Conservation (phyloP, 2,113 vertebrate genomes). For the Corydoras maculifer region DNA sequence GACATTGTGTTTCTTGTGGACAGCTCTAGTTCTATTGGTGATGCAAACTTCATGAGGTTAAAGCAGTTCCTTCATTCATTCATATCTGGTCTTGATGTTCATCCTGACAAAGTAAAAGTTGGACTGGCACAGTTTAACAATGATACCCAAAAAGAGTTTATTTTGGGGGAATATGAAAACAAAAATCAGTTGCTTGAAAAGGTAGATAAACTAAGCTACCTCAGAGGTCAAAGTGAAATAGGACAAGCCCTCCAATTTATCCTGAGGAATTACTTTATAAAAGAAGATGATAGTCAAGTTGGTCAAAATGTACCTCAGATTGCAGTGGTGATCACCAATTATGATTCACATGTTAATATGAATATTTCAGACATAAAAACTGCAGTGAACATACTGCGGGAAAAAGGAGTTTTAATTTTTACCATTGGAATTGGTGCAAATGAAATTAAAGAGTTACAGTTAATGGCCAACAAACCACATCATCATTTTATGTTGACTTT, state of each 20-base stretch:
- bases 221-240: conserved; percentile 56
- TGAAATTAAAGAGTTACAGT: conserved; percentile 49
- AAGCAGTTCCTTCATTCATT: conserved; percentile 62
- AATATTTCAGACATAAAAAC: conserved; percentile 41
- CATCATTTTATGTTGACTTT: conserved; percentile 60
- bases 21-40: conserved; percentile 65
- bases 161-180: conserved; percentile 61
- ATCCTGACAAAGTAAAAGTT: conserved; percentile 59
- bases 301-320: conserved; percentile 65
- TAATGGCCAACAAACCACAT: conserved; percentile 66
- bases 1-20: conserved; percentile 78
- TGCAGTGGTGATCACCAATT: conserved; percentile 70
- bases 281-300: conserved; percentile 56
- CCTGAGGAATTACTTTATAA: conserved; percentile 55
- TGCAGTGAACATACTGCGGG: conserved; percentile 48
- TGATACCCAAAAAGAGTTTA: conserved; percentile 58
- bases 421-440: conserved; percentile 62
- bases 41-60: conserved; percentile 60
- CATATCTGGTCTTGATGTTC: conserved; percentile 62
- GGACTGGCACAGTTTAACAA: conserved; percentile 70
- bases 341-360: conserved; percentile 64
- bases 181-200: conserved; percentile 57
- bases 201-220: conserved; percentile 57
- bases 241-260: conserved; percentile 69
- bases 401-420: conserved; percentile 63